Base-by-base conservation (phyloP, 2,797 vertebrate species). In the Sus cebifrons region DNA sequence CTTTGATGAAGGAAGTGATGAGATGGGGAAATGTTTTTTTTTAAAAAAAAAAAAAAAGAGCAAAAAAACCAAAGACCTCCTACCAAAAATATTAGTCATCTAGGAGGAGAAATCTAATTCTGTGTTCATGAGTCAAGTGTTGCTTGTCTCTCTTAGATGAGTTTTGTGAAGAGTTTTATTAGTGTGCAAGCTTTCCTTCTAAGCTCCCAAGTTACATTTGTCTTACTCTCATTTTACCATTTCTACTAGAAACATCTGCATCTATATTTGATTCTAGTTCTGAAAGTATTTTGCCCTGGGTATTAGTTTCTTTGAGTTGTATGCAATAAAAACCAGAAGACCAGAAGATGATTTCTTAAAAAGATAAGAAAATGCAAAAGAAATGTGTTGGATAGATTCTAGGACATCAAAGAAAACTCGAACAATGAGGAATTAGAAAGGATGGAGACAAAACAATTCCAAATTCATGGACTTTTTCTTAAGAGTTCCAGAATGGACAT, bases 41-140 rank as follows among this genome's bases (percentile, higher is more conserved):
- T 32, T 32, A 32, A 32, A 32, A 32, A 5, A 58, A 78, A 58
- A 78, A 78, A 56, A 56, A 56, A 56, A 56, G 91, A 78, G 44
- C 44, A 44, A 44, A 44, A 5, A 44, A 44, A 44, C 44, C 44
- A 64, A 94, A 90, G 96, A 36, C 25, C 36, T 86, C 29, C 5
- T 89, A 86, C 82, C 65, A 68, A 91, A 97, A 97, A 75, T 95
- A 95, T 52, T 27, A 73, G n/a, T 83, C 65, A 70, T 79, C 27
- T 77, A 25, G 20, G n/a, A 94, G 49, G 68, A 97, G 49, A 92
- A 97, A 36, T 64, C 49, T 81, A 91, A 92, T 86, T 58, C 77
- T 83, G 60, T 77, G 20, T 70, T 83, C 36, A 21, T 91, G 88
- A 97, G 85, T 97, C 90, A 87, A 94, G n/a, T 89, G 71, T 54